A percentile compares a stretch with the other conserved stretches of the same genome.
Conservation (phyloP, 2,797 vertebrate genomes). For the Gila robusta region DNA sequence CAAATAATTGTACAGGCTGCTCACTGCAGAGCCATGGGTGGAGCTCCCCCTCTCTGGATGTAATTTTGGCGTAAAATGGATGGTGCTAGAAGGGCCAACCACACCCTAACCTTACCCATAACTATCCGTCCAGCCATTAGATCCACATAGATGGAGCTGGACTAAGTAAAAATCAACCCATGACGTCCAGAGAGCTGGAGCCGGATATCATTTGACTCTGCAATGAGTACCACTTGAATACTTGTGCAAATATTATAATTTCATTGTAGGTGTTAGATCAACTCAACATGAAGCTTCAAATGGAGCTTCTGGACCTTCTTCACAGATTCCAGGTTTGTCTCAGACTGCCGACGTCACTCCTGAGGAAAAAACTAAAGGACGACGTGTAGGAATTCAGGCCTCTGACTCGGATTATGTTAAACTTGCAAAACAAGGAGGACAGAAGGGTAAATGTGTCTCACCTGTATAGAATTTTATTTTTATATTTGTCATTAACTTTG, state of each 20-base stretch:
- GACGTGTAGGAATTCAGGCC: slow-evolving; percentile 81
- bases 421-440: slow-evolving; percentile 82
- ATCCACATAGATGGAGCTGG: not conserved
- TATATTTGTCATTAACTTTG: not conserved
- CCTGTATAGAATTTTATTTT: not conserved
- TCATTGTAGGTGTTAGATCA: slow-evolving; percentile 46
- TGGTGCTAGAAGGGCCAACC: not conserved
- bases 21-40: not conserved
- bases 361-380: slow-evolving; percentile 73
- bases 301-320: slow-evolving; percentile 73
- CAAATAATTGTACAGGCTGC: not conserved
- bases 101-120: not conserved
- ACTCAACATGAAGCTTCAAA: slow-evolving; percentile 37
- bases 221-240: not conserved
- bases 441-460: slow-evolving; percentile 72
- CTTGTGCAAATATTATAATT: not conserved
- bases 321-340: slow-evolving; percentile 83
- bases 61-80: not conserved
- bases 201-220: not conserved
- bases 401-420: slow-evolving; percentile 82
- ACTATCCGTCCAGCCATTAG: not conserved
- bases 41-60: not conserved
- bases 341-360: slow-evolving; percentile 68
- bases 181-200: not conserved
- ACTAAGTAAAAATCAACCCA: not conserved